phyloP scores from a whole-genome alignment of 2,113 vertebrate genomes.

The Acanthochromis polyacanthus region DNA sequence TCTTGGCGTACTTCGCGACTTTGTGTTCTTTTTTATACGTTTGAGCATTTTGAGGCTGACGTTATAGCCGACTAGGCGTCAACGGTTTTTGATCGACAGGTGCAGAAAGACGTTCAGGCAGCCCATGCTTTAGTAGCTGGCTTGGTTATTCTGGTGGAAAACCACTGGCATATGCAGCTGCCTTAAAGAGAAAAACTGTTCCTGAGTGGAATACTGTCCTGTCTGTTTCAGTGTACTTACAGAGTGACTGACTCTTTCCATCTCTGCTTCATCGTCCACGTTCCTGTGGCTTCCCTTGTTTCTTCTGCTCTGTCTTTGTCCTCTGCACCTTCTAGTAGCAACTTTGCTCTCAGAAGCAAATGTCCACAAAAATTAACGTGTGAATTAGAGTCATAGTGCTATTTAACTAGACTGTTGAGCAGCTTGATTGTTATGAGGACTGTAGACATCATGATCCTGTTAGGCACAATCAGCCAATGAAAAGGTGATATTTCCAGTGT shows the following conservation, averaged over 20 bases:
- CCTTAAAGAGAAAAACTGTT: constrained; percentile 8
- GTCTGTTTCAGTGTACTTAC: constrained; percentile 15
- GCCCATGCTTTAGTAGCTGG: neutral
- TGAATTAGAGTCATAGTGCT: neutral
- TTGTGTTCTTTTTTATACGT: neutral
- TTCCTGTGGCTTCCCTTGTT: constrained; percentile 3
- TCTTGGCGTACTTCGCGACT: constrained; percentile 23
- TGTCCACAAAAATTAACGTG: too few relatives aligned
- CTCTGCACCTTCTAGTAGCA: constrained; percentile 14
- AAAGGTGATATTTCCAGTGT: neutral
- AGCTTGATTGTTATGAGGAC: neutral
- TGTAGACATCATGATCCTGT: constrained; percentile 19
- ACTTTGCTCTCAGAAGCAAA: too few relatives aligned
- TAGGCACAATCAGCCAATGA: neutral
- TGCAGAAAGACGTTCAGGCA: constrained; percentile 22
- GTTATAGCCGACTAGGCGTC: neutral
- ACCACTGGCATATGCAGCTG: neutral
- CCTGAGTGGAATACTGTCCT: neutral
- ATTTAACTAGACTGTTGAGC: neutral
- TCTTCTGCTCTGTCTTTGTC: constrained; percentile 12
- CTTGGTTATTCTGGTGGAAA: neutral
- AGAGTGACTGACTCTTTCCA: neutral
- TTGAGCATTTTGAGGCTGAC: neutral
- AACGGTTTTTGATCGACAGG: constrained; percentile 8
- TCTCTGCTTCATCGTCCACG: neutral